These are phyloP conservation scores for Hyles euphorbiae DNA, from an alignment of 1,140 invertebrate genomes.

Conservation along the genomic window DNA sequence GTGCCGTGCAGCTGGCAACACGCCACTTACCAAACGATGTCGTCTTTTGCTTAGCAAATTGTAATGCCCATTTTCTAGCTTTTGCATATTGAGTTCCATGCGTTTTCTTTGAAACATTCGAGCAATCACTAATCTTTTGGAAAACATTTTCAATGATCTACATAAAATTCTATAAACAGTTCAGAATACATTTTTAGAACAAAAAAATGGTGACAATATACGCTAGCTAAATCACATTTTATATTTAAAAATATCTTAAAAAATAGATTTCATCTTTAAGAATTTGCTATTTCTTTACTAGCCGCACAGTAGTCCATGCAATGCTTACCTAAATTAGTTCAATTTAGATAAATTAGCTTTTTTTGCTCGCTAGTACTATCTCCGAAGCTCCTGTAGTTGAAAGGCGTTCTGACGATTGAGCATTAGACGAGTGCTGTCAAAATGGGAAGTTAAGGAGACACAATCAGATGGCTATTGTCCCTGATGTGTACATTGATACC, in stretches of 20 bases:
- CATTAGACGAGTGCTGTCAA: slow-evolving; percentile 55
- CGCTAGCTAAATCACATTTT: background rate
- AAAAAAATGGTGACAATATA: too few relatives aligned
- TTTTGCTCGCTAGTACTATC: slow-evolving; percentile 36
- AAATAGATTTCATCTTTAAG: slow-evolving; percentile 11
- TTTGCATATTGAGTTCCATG: background rate
- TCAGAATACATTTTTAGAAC: too few relatives aligned
- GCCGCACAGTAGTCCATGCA: slow-evolving; percentile 42
- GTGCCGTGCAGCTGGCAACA: slow-evolving; percentile 3
- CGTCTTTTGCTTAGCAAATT: slow-evolving; percentile 1
- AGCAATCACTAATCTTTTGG: too few relatives aligned
- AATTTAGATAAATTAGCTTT: slow-evolving; percentile 44
- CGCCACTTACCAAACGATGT: background rate
- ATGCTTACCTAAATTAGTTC: slow-evolving; percentile 54
- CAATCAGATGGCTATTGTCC: too few relatives aligned
- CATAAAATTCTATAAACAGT: too few relatives aligned
- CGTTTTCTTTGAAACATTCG: background rate
- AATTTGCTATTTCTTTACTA: slow-evolving; percentile 32
- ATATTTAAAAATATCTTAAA: background rate
- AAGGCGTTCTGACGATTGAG: slow-evolving; percentile 39
- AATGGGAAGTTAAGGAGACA: slow-evolving; percentile 29
- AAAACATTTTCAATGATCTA: too few relatives aligned
- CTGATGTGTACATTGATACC: slow-evolving; percentile 5
- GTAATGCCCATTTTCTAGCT: background rate
- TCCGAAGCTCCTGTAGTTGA: slow-evolving; percentile 36